Base-by-base conservation (phyloP, 2,888 invertebrate species). In the Xanthia icteritia region DNA sequence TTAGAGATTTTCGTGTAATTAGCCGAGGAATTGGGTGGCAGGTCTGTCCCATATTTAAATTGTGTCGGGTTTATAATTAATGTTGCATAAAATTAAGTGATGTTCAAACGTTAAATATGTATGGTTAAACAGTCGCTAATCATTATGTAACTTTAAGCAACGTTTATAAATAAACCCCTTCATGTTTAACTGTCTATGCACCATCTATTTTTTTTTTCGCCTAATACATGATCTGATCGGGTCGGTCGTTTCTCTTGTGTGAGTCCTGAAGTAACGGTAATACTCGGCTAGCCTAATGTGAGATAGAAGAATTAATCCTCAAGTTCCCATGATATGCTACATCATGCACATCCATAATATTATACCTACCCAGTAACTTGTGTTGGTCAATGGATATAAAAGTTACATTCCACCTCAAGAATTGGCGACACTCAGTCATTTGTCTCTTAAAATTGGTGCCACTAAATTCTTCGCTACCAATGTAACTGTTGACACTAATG, bases 1-100 rank as follows among this genome's bases (percentile, higher is more conserved):
- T 77, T 86, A 79, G 64, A 63, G 51, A 78, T 56, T 15, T 85
- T 20, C 51, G 58, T 75, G 73, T 77, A 72, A 68, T 75, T 65
- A 77, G 64, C n/a, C 23, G 27, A 13, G 17, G 48, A 42, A 73
- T 17, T 58, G 0, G 23, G n/a, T 72, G 64, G 27, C 54, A 58
- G 36, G 0, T 31, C 15, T 71, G n/a, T 17, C 2, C 11, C 15
- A 20, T 60, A 17, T 67, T 73, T n/a, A 36, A 58, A 39, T 20
- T 31, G 1, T 39, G 0, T 69, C 1, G 0, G 36, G 5, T 36
- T 15, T 17, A 39, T 78, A n/a, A n/a, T 8, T 6, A 39, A 39
- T 6, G 8, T 39, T 39, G 39, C 39, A 6, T 39, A 39, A 39
- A 39, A 8, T 39, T 31, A 31, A 31, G 31, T 31, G 6, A 39